Percentiles rank a stretch among this genome's conserved stretches.
Conservation (phyloP, 2,888 invertebrate genomes). For the Drosophila longiperda region DNA sequence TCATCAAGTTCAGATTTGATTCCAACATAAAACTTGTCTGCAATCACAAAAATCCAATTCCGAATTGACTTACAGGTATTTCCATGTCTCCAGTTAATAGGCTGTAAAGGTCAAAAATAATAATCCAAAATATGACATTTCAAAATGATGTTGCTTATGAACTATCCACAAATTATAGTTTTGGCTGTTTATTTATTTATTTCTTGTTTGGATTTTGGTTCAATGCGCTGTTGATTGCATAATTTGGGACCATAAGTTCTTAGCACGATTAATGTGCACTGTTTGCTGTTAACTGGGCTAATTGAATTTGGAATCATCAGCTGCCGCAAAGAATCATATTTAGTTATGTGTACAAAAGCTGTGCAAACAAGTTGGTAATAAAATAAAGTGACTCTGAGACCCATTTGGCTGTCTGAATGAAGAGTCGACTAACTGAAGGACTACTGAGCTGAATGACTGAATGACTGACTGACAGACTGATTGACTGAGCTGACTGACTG, state of each 20-base stretch:
- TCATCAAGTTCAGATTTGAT: neutral
- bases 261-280: slow-evolving; percentile 48
- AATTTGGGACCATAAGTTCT: slow-evolving; percentile 57
- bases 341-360: slow-evolving; percentile 55
- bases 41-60: neutral
- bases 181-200: neutral
- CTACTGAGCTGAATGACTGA: neutral
- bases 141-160: neutral
- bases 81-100: neutral
- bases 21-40: neutral
- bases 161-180: neutral
- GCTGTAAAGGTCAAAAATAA: neutral
- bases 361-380: slow-evolving; percentile 65
- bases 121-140: neutral
- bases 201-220: slow-evolving; percentile 5
- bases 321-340: slow-evolving; percentile 49
- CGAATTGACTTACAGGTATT: neutral
- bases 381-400: slow-evolving; percentile 67
- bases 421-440: slow-evolving; percentile 9
- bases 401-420: slow-evolving; percentile 21
- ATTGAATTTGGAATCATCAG: slow-evolving; percentile 63
- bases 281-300: slow-evolving; percentile 56
- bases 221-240: slow-evolving; percentile 57
- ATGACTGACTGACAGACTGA: neutral
- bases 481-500: slow-evolving; percentile 3